These are phyloP conservation scores for Ciconia boyciana DNA, from an alignment of 2,113 vertebrate species.

Conservation along the genomic window DNA sequence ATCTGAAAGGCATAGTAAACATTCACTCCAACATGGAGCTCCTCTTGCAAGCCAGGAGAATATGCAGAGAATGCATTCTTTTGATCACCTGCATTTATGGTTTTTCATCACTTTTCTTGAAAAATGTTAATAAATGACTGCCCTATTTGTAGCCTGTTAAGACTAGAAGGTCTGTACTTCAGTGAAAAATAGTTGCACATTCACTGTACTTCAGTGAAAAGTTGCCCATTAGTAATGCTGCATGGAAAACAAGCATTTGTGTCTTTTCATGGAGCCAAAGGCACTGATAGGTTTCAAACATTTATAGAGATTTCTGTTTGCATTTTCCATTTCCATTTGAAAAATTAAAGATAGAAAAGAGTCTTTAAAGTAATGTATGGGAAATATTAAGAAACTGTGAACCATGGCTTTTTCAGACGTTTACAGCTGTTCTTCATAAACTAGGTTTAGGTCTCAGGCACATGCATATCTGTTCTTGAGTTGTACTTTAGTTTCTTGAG, in stretches of 20 bases:
- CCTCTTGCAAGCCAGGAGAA: background rate
- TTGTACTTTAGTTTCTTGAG: background rate
- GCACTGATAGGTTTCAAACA: background rate
- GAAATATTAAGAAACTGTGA: background rate
- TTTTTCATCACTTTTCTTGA: background rate
- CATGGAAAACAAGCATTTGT: background rate
- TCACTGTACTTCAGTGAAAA: background rate
- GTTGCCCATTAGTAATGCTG: background rate
- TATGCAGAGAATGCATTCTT: background rate
- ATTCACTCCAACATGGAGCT: background rate
- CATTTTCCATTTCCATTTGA: background rate
- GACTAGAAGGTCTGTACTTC: background rate
- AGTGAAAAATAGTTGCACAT: background rate
- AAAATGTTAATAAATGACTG: background rate
- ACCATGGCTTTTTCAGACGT: background rate
- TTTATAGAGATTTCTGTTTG: background rate
- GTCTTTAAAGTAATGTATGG: background rate
- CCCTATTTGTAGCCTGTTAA: background rate
- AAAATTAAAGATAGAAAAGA: background rate
- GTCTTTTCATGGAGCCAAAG: background rate
- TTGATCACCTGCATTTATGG: fast-evolving
- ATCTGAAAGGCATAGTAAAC: background rate
- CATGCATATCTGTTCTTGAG: background rate
- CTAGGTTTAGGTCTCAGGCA: background rate
- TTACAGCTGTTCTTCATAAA: background rate